Evolutionary conservation across 2,888 invertebrate genomes (phyloP).

Genomic region (Sarcophaga variegata): DNA sequence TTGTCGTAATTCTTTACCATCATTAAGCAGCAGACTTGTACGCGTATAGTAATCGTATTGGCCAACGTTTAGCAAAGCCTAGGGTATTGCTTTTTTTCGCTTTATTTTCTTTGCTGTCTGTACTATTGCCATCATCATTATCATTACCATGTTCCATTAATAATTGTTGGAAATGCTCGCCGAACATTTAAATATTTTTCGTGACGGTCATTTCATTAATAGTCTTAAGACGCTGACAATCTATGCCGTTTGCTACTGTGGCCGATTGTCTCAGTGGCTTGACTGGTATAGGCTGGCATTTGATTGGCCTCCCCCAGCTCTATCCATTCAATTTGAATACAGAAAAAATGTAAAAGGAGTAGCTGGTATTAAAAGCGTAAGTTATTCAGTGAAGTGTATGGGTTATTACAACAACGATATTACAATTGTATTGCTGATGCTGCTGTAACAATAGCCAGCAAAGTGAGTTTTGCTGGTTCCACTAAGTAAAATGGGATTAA

Average conservation of each 20-base stretch:
- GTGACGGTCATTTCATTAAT: constrained; percentile 72
- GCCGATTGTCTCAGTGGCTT: too few species aligned
- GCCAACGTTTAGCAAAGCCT: background rate
- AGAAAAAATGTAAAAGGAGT: constrained; percentile 17
- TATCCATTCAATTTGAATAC: background rate
- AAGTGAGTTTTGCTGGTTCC: too few species aligned
- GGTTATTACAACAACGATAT: constrained; percentile 47
- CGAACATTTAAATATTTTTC: constrained; percentile 57
- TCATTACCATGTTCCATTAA: constrained; percentile 39
- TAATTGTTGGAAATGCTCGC: constrained; percentile 42
- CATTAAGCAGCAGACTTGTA: constrained; percentile 16
- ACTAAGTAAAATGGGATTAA: constrained; percentile 57
- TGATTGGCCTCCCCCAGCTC: background rate
- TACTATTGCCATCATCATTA: background rate
- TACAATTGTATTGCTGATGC: background rate
- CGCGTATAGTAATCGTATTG: constrained; percentile 16
- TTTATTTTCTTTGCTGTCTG: constrained; percentile 8
- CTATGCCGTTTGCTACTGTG: background rate
- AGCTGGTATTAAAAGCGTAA: constrained; percentile 52
- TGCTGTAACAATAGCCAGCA: too few species aligned
- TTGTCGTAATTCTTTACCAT: constrained; percentile 24
- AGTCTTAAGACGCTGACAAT: constrained; percentile 69
- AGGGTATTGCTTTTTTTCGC: constrained; percentile 1
- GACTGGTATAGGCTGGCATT: background rate
- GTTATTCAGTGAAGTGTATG: constrained; percentile 57